Percentiles rank a stretch among this genome's conserved stretches.
phyloP scores from a whole-genome alignment of 2,797 vertebrate genomes.

The Babyrousa celebensis region DNA sequence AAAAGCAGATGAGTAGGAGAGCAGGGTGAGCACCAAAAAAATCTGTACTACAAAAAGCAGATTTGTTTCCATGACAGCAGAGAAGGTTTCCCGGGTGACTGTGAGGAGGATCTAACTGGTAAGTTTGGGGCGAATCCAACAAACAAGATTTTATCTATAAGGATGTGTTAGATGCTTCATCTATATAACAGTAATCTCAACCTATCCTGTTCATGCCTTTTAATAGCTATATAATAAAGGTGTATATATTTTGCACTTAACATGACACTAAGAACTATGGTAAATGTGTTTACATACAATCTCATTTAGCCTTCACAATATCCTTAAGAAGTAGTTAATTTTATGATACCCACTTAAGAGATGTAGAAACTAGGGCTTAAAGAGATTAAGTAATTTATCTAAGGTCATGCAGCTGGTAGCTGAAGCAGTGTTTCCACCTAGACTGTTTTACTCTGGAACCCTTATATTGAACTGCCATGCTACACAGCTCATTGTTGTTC shows the following conservation, averaged over 20 bases:
- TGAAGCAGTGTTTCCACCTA: neutral
- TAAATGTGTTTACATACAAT: neutral
- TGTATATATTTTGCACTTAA: neutral
- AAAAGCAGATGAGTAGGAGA: neutral
- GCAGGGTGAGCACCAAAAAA: neutral
- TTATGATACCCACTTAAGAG: conserved; percentile 43
- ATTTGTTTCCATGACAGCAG: neutral
- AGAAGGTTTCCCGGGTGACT: neutral
- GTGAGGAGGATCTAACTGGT: neutral
- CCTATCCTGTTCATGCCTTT: neutral
- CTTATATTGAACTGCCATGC: neutral
- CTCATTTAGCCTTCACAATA: conserved; percentile 40
- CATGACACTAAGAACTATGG: neutral
- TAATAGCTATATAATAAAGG: neutral
- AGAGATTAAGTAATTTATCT: conserved; percentile 41
- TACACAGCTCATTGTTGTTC: neutral
- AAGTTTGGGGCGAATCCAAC: neutral
- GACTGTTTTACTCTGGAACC: neutral
- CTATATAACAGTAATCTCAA: neutral
- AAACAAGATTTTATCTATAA: conserved; percentile 20
- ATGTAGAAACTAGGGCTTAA: neutral
- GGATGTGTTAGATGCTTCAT: neutral
- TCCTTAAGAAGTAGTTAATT: neutral
- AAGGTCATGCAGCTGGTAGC: neutral
- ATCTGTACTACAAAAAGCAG: neutral